A percentile compares a stretch with the other conserved stretches of the same genome.
phyloP scores from a whole-genome alignment of 1,140 invertebrate species.

The Drosophila tsacasi region DNA sequence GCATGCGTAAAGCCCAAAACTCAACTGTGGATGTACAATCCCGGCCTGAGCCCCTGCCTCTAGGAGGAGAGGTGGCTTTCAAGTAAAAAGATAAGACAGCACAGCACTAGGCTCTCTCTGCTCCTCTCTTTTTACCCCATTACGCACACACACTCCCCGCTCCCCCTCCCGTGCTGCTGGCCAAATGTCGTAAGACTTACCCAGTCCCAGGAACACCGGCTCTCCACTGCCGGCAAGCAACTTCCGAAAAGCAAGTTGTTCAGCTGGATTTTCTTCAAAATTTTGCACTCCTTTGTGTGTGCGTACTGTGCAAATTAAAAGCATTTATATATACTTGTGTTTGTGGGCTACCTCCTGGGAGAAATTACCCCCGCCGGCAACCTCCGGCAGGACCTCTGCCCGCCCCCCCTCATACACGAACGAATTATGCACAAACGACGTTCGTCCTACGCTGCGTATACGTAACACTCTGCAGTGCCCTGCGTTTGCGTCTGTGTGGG shows the following conservation, averaged over 20 bases:
- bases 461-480: conserved; percentile 56
- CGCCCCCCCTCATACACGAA: background rate
- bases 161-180: background rate
- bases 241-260: conserved; percentile 33
- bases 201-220: conserved; percentile 30
- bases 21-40: conserved; percentile 48
- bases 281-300: conserved; percentile 59
- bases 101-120: conserved; percentile 52
- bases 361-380: conserved; percentile 57
- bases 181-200: conserved; percentile 62
- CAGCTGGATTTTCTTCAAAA: conserved; percentile 77
- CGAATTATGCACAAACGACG: conserved; percentile 79
- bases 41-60: background rate
- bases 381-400: background rate
- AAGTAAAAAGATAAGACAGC: conserved; percentile 79
- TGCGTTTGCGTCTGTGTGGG: conserved; percentile 6
- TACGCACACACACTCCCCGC: background rate
- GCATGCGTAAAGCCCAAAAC: conserved; percentile 77
- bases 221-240: conserved; percentile 6
- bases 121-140: conserved; percentile 1
- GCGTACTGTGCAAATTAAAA: conserved; percentile 74
- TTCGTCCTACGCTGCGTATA: conserved; percentile 69
- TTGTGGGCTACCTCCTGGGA: conserved; percentile 58
- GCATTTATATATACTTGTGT: conserved; percentile 65
- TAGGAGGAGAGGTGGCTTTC: conserved; percentile 48